Percentiles rank a stretch among this genome's conserved stretches.
These are phyloP conservation scores for Aphodius granarius DNA, from an alignment of 2,888 invertebrate species.

Conservation along the genomic window DNA sequence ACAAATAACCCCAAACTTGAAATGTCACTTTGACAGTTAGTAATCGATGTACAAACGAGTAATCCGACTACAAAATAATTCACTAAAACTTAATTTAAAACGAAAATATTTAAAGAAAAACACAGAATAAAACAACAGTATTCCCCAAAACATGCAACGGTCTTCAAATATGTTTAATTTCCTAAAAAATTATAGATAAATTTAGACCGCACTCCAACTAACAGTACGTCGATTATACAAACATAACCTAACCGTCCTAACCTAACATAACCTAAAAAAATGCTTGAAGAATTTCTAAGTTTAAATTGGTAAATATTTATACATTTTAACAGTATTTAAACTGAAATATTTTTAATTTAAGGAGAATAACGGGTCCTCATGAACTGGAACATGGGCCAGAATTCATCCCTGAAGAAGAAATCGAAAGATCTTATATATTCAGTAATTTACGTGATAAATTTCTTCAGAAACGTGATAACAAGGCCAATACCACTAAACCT, in stretches of 20 bases:
- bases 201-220: too few species aligned
- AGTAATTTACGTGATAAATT: not conserved
- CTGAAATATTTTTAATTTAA: slow-evolving; percentile 8
- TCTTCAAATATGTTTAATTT: too few species aligned
- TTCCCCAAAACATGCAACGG: too few species aligned
- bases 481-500: not conserved
- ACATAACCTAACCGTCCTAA: too few species aligned
- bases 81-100: not conserved
- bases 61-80: not conserved
- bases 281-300: slow-evolving; percentile 23
- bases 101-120: too few species aligned
- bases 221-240: too few species aligned
- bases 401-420: slow-evolving; percentile 24
- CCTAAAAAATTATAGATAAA: too few species aligned
- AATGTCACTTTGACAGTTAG: not conserved
- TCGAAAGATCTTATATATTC: slow-evolving; percentile 20
- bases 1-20: not conserved
- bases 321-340: not conserved
- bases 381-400: slow-evolving; percentile 19
- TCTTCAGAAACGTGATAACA: not conserved
- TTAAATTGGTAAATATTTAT: slow-evolving; percentile 19
- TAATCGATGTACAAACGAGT: not conserved
- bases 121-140: too few species aligned
- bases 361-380: slow-evolving; percentile 21
- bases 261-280: too few species aligned